phyloP scores from a whole-genome alignment of 2,888 invertebrate species.

The Eilema caniola region DNA sequence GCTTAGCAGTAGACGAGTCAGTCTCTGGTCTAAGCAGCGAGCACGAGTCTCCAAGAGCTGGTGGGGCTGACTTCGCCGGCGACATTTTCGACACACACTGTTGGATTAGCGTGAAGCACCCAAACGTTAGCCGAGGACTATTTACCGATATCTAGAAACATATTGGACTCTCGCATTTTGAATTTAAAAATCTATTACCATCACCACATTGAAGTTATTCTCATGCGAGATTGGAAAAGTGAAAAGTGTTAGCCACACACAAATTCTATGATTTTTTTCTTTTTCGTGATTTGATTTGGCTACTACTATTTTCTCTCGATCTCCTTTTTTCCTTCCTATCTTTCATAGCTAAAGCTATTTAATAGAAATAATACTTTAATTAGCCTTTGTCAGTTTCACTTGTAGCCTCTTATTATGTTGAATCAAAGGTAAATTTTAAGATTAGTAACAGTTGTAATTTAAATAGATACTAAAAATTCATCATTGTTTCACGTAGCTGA shows the following conservation, averaged over 20 bases:
- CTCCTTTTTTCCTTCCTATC: too few relatives aligned
- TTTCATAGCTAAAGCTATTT: too few relatives aligned
- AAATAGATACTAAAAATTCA: too few relatives aligned
- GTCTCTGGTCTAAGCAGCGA: slow-evolving; percentile 58
- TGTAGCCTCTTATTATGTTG: too few relatives aligned
- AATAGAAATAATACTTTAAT: too few relatives aligned
- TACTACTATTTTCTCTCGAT: neutral
- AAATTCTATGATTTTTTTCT: neutral
- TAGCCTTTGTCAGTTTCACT: too few relatives aligned
- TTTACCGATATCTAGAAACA: slow-evolving; percentile 50
- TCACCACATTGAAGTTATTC: slow-evolving; percentile 14
- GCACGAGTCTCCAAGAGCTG: slow-evolving; percentile 53
- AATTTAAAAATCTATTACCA: slow-evolving; percentile 16
- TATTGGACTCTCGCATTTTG: slow-evolving; percentile 22
- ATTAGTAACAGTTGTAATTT: too few relatives aligned
- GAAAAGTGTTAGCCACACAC: neutral
- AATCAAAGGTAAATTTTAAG: too few relatives aligned
- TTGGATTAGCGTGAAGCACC: slow-evolving; percentile 54
- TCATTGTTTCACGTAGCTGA: too few relatives aligned
- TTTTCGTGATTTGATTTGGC: neutral
- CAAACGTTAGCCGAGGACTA: slow-evolving; percentile 50
- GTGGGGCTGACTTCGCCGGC: slow-evolving; percentile 80
- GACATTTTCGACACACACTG: slow-evolving; percentile 67
- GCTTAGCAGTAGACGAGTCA: slow-evolving; percentile 52
- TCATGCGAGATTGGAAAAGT: slow-evolving; percentile 11